These are phyloP conservation scores for Spongilla lacustris DNA, from an alignment of 37 sponge, comb jelly and placozoan species.

Conservation along the genomic window DNA sequence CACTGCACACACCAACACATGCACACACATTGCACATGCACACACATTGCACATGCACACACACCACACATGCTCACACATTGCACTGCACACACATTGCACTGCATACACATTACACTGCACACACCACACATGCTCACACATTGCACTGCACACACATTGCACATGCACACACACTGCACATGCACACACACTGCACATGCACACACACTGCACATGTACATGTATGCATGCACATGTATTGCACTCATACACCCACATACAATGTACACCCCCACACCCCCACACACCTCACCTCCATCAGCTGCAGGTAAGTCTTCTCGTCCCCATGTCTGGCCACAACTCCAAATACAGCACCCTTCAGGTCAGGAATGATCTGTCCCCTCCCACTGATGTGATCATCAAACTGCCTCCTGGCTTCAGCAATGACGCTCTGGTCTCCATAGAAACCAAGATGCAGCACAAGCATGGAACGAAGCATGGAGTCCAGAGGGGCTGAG, in stretches of 20 bases:
- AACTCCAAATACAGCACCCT: constrained; percentile 48
- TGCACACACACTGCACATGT: background rate
- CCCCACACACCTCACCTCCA: constrained; percentile 47
- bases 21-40: constrained; percentile 7
- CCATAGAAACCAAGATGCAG: constrained; percentile 59
- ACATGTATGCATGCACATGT: constrained; percentile 5
- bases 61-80: constrained; percentile 7
- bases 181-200: background rate
- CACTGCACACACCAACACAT: background rate
- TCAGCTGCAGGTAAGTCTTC: constrained; percentile 64
- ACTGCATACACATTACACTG: background rate
- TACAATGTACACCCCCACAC: background rate
- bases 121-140: background rate
- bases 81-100: background rate
- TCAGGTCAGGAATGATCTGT: constrained; percentile 65
- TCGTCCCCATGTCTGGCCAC: constrained; percentile 59
- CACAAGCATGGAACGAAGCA: constrained; percentile 83
- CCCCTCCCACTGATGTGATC: constrained; percentile 33
- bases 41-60: background rate
- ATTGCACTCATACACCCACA: background rate
- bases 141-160: constrained; percentile 31
- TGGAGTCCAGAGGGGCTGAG: constrained; percentile 58
- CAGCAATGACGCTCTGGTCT: constrained; percentile 54
- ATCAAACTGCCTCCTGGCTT: constrained; percentile 58
- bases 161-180: constrained; percentile 7